These are phyloP conservation scores for Mormyrus iriodes DNA, from an alignment of 2,113 vertebrate species.

Conservation along the genomic window DNA sequence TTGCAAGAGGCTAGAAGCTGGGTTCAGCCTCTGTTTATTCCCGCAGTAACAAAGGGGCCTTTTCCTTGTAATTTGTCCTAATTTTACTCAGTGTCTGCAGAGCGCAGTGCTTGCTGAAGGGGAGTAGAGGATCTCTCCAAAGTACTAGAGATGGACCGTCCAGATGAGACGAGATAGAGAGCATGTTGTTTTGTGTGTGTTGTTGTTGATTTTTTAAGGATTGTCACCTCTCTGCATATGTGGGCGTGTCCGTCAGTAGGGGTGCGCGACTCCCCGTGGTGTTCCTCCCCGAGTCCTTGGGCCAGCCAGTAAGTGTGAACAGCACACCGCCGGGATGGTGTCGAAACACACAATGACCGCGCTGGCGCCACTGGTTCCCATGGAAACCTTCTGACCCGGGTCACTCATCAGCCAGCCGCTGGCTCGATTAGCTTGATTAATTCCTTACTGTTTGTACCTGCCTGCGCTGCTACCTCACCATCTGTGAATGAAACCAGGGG, in stretches of 20 bases:
- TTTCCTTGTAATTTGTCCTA: conserved; percentile 15
- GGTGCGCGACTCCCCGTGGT: not conserved
- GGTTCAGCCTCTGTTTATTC: not conserved
- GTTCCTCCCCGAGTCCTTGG: not conserved
- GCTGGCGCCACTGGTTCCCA: too few relatives aligned
- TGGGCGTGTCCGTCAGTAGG: not conserved
- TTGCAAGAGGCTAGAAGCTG: not conserved
- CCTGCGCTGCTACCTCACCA: not conserved
- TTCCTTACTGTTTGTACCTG: not conserved
- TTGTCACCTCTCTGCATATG: not conserved
- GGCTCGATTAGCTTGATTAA: not conserved
- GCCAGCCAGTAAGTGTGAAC: not conserved
- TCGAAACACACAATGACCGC: not conserved
- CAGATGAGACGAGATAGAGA: not conserved
- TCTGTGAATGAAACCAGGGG: not conserved
- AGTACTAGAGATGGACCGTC: not conserved
- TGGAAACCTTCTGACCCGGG: not conserved
- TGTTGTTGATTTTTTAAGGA: not conserved
- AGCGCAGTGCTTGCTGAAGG: not conserved
- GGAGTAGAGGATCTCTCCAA: not conserved
- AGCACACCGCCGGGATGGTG: not conserved
- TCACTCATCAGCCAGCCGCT: not conserved
- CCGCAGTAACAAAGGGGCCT: not conserved
- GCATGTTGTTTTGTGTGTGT: not conserved
- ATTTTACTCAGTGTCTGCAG: not conserved